Base-by-base conservation (phyloP, 2,113 vertebrate genomes). In the Psittacara wagleri region DNA sequence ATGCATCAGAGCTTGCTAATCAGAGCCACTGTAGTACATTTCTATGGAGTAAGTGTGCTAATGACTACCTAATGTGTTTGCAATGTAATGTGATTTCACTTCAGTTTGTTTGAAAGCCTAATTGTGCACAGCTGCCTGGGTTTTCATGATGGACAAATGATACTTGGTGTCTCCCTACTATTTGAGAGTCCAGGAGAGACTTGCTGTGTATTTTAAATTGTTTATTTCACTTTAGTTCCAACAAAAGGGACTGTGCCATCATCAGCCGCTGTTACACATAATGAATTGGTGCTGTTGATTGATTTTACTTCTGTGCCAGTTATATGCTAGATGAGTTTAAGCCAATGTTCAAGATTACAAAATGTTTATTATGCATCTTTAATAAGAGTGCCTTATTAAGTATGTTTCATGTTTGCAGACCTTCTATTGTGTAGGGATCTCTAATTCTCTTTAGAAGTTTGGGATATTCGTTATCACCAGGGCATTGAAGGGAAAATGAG, bases 11-110 rank as follows among this genome's bases (percentile, higher is more conserved):
- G 70, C 80, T 44, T 74, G 78, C 49, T 95, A 93, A 96, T 95
- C 61, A 82, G 63, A 67, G 67, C 72, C 73, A 74, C 66, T 90
- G 94, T 94, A 55, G 86, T 93, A 64, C 61, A 62, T 91, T 97
- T 95, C 23, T 80, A 29, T 57, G 35, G 70, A 51, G 59, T 54
- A 79, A 92, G 90, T 73, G 91, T 96, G 88, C 89, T 96, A 95
- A 96, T 93, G 92, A 91, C 68, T 73, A 78, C 55, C 54, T 95
- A 96, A 97, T 92, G 84, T 93, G 83, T 97, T 96, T 97, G 88
- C 92, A 94, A 73, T 88, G 83, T 75, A 55, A 46, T 80, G 95
- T 68, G 93, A 88, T 97, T 95, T 88, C 51, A 33, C 55, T 83
- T 92, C 80, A 69, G 61, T 83, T 67, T 86, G 59, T 92, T 93